phyloP scores from a whole-genome alignment of 1,140 invertebrate species.

The Phenacoccus solenopsis region DNA sequence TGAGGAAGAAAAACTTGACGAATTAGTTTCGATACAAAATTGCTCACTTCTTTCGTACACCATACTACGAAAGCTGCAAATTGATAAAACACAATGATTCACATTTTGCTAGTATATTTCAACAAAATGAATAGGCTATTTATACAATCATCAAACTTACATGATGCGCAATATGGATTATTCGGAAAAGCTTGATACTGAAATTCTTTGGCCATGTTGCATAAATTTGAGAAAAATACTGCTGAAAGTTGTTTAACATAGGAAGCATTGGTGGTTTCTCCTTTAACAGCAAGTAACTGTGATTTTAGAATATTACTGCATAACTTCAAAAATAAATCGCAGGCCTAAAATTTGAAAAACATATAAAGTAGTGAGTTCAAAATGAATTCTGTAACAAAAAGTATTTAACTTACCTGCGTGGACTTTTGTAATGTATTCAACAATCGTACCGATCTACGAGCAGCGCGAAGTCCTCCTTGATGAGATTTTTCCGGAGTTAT shows the following conservation, averaged over 20 bases:
- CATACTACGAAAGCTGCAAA: constrained; percentile 73
- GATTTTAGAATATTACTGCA: constrained; percentile 70
- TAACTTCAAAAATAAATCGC: constrained; percentile 73
- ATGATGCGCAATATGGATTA: constrained; percentile 52
- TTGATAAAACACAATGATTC: constrained; percentile 18
- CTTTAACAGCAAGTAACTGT: constrained; percentile 69
- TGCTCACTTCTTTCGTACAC: constrained; percentile 74
- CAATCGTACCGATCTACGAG: constrained; percentile 71
- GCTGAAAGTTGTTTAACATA: constrained; percentile 66
- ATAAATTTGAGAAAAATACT: constrained; percentile 78
- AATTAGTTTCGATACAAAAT: constrained; percentile 64
- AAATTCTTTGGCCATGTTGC: constrained; percentile 78
- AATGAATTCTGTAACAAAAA: no score
- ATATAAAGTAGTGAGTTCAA: no score
- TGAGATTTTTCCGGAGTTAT: constrained; percentile 75
- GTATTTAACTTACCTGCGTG: constrained; percentile 42
- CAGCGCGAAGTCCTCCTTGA: constrained; percentile 81
- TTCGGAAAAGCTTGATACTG: constrained; percentile 58
- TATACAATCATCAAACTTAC: constrained; percentile 23
- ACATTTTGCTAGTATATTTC: background rate
- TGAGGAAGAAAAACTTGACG: constrained; percentile 89
- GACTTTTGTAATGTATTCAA: constrained; percentile 71
- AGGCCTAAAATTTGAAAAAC: constrained; percentile 44
- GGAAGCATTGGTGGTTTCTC: constrained; percentile 71
- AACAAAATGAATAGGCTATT: background rate